phyloP scores from a whole-genome alignment of 1,140 invertebrate genomes.

The Brachionus sp. region DNA sequence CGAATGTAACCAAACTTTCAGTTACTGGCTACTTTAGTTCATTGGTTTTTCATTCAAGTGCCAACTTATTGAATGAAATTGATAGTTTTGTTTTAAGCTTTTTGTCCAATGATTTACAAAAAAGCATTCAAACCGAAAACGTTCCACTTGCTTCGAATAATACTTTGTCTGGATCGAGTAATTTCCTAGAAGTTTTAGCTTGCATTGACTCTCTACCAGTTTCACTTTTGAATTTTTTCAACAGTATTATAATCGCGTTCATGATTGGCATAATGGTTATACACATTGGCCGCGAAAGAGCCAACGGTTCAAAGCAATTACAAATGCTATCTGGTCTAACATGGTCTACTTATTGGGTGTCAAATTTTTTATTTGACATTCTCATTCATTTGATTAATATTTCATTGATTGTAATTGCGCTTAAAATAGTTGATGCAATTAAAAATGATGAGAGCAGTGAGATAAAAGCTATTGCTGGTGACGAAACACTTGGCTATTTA shows the following conservation, averaged over 20 bases:
- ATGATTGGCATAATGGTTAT: slow-evolving; percentile 48
- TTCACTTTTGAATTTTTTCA: slow-evolving; percentile 41
- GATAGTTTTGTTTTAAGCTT: background rate
- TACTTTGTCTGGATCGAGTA: slow-evolving; percentile 30
- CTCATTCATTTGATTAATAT: slow-evolving; percentile 32
- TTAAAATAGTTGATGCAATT: slow-evolving; percentile 22
- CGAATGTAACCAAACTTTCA: background rate
- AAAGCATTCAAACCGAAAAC: background rate
- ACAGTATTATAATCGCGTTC: slow-evolving; percentile 13
- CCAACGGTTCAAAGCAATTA: slow-evolving; percentile 41
- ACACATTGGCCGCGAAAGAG: slow-evolving; percentile 52
- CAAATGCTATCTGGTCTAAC: slow-evolving; percentile 16
- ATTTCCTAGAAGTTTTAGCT: slow-evolving; percentile 19
- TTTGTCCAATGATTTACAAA: background rate
- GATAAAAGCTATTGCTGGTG: slow-evolving; percentile 28
- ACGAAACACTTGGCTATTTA: slow-evolving; percentile 42
- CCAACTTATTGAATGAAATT: slow-evolving; percentile 25
- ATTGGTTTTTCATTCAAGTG: slow-evolving; percentile 37
- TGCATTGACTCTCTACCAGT: slow-evolving; percentile 40
- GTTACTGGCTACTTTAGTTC: slow-evolving; percentile 15
- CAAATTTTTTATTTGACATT: slow-evolving; percentile 60
- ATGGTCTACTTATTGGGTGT: slow-evolving; percentile 57
- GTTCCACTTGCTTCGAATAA: slow-evolving; percentile 16
- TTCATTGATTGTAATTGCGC: slow-evolving; percentile 37
- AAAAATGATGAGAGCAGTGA: slow-evolving; percentile 5